A percentile compares a stretch with the other conserved stretches of the same genome.
Evolutionary conservation across 2,797 vertebrate species (phyloP).

Genomic region (Eulemur rubriventer): DNA sequence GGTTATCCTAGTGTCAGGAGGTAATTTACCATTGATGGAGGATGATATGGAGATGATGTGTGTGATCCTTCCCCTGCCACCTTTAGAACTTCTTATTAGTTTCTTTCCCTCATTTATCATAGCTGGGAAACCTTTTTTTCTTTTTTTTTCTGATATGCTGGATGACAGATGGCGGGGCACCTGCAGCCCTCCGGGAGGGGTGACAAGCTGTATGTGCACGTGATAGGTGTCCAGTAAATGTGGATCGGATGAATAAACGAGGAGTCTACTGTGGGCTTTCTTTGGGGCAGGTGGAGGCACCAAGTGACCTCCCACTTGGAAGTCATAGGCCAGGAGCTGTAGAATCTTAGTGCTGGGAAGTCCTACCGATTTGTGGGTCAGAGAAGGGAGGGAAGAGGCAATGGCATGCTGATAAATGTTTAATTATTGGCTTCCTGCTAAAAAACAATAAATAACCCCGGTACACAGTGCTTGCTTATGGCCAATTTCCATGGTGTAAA

Average conservation of each 20-base stretch:
- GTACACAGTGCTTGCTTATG: background rate
- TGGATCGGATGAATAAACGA: background rate
- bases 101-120: background rate
- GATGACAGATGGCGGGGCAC: slow-evolving; percentile 1
- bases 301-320: background rate
- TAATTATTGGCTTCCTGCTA: background rate
- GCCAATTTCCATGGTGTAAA: background rate
- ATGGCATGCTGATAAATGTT: background rate
- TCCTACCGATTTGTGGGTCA: background rate
- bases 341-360: background rate
- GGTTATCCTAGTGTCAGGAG: slow-evolving; percentile 28
- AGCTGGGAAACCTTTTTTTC: background rate
- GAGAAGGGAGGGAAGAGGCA: background rate
- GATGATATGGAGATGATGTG: background rate
- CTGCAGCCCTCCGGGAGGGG: background rate
- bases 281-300: background rate
- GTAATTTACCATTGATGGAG: background rate
- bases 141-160: background rate
- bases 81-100: slow-evolving; percentile 21
- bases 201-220: background rate
- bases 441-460: background rate
- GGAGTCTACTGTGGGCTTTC: background rate
- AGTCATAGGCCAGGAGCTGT: background rate
- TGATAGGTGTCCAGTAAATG: background rate
- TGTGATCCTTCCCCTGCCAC: background rate